Conservation (phyloP, 2,888 invertebrate genomes). For the Mechanitis messenoides region DNA sequence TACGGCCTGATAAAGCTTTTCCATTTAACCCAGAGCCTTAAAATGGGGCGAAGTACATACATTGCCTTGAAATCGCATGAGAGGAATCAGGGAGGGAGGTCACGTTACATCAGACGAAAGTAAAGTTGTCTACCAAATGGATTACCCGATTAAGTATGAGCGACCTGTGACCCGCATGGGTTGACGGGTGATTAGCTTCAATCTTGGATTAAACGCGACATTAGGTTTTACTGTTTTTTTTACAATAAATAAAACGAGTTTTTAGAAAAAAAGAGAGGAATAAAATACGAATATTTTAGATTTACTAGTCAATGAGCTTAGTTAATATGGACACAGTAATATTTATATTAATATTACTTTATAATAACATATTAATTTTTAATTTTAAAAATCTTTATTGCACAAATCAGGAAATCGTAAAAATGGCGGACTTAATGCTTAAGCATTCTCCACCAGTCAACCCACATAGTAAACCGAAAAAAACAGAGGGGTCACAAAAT, state of each 20-base stretch:
- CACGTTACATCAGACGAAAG: conserved; percentile 45
- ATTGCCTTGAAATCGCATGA: conserved; percentile 22
- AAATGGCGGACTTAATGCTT: too few relatives aligned
- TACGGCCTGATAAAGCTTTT: conserved; percentile 67
- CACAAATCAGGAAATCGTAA: too few relatives aligned
- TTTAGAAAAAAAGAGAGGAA: too few relatives aligned
- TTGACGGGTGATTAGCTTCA: conserved; percentile 59
- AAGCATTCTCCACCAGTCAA: too few relatives aligned
- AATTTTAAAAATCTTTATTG: too few relatives aligned
- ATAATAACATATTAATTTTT: too few relatives aligned
- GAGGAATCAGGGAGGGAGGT: conserved; percentile 37
- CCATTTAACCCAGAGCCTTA: conserved; percentile 50
- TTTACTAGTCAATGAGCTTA: too few relatives aligned
- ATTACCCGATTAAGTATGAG: conserved; percentile 70
- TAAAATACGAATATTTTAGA: too few relatives aligned
- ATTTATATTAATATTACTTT: too few relatives aligned
- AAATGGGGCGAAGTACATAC: conserved; percentile 39
- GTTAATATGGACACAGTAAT: too few relatives aligned
- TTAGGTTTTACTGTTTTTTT: conserved; percentile 10
- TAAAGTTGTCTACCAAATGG: conserved; percentile 68
- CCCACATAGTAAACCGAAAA: too few relatives aligned
- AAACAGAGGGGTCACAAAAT: too few relatives aligned
- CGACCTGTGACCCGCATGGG: conserved; percentile 60
- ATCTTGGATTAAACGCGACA: conserved; percentile 34
- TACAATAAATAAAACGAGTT: neutral